phyloP scores from a whole-genome alignment of 1,140 invertebrate genomes.

The Oncopeltus fasciatus region DNA sequence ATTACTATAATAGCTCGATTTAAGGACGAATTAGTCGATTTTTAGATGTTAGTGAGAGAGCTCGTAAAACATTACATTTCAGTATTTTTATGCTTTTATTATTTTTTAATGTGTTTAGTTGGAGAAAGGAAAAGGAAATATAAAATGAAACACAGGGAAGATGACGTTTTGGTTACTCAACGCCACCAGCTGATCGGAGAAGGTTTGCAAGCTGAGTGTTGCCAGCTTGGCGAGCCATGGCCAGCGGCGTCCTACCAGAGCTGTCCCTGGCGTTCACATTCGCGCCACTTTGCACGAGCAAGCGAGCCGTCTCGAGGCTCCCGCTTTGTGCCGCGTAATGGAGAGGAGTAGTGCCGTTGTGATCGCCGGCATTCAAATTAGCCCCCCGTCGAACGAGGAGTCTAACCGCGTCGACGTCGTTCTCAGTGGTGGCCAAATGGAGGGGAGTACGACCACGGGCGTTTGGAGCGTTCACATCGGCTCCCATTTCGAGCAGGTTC shows the following conservation, averaged over 20 bases:
- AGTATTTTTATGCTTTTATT: not conserved
- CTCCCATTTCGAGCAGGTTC: not conserved
- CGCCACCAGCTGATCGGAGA: not conserved
- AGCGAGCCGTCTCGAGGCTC: not conserved
- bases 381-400: not conserved
- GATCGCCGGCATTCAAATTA: not conserved
- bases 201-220: not conserved
- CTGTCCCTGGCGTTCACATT: not conserved
- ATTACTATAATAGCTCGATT: not conserved
- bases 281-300: not conserved
- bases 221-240: not conserved
- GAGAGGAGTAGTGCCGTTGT: not conserved
- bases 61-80: not conserved
- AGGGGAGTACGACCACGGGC: not conserved
- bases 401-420: no score
- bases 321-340: not conserved
- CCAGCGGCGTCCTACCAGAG: not conserved
- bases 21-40: not conserved
- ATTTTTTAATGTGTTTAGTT: not conserved
- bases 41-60: not conserved
- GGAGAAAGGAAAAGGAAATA: not conserved
- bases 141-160: not conserved
- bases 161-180: not conserved
- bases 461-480: not conserved
- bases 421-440: not conserved